A percentile compares a stretch with the other conserved stretches of the same genome.
These are phyloP conservation scores for Diadumene lineata DNA, from an alignment of 92 coral and sea anemone species.

Conservation along the genomic window DNA sequence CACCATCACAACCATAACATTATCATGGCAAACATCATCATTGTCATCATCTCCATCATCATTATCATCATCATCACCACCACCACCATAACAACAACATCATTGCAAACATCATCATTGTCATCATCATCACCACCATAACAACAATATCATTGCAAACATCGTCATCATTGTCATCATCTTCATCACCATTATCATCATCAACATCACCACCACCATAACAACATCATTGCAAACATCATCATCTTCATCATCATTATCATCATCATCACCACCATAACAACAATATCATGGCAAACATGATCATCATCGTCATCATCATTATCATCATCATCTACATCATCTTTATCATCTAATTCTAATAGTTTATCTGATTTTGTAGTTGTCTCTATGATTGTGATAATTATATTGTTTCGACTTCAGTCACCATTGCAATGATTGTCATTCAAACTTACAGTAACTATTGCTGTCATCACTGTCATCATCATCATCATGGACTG, in stretches of 20 bases:
- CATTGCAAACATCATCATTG: conserved; percentile 1
- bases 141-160: conserved; percentile 7
- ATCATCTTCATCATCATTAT: conserved; percentile 22
- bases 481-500: conserved; percentile 10
- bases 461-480: conserved; percentile 11
- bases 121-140: conserved; percentile 27
- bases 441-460: no score
- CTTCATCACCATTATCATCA: conserved; percentile 15
- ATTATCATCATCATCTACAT: not conserved
- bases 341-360: no score
- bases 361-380: no score
- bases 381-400: no score
- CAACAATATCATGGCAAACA: no score
- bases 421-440: no score
- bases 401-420: no score
- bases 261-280: conserved; percentile 14
- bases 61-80: conserved; percentile 8
- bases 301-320: not conserved
- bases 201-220: conserved; percentile 9
- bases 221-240: conserved; percentile 15
- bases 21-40: not conserved
- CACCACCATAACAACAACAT: not conserved
- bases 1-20: not conserved
- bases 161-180: conserved; percentile 24
- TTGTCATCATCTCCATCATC: not conserved